Evolutionary conservation across 2,888 invertebrate genomes (phyloP).

Genomic region (Monopis laevigella): DNA sequence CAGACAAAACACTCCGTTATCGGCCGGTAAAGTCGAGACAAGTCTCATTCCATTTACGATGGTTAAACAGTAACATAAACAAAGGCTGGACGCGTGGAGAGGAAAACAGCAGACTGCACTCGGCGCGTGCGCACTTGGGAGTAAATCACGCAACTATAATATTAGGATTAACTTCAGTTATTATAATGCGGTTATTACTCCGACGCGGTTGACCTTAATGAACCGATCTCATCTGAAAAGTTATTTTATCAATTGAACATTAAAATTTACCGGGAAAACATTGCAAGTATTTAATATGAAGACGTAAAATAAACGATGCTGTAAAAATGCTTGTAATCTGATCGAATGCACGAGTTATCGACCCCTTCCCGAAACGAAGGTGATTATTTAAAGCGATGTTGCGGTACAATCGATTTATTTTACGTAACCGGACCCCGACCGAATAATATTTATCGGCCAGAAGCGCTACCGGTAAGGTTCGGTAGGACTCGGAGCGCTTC

Average conservation of each 20-base stretch:
- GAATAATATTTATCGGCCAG: conserved; percentile 1
- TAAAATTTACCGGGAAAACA: too few species aligned
- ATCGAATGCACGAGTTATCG: too few species aligned
- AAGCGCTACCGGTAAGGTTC: neutral
- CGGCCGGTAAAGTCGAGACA: conserved; percentile 34
- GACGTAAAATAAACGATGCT: too few species aligned
- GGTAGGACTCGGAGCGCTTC: neutral
- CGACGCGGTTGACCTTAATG: too few species aligned
- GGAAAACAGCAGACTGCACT: conserved; percentile 36
- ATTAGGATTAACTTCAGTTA: too few species aligned
- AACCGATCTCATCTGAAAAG: too few species aligned
- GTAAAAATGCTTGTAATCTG: too few species aligned
- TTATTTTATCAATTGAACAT: too few species aligned
- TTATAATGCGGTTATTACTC: too few species aligned
- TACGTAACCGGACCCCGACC: neutral
- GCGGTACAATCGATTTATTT: conserved; percentile 6
- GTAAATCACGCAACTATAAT: conserved; percentile 31
- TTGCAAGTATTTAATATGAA: too few species aligned
- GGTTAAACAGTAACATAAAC: conserved; percentile 48
- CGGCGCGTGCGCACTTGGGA: conserved; percentile 26
- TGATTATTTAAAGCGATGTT: neutral
- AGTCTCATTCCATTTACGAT: conserved; percentile 50
- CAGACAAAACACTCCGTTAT: conserved; percentile 59
- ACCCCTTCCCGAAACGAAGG: neutral
- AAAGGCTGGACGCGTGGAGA: conserved; percentile 31